These are phyloP conservation scores for Arbacia lixula DNA, from an alignment of 53 echinoderm and acorn worm species.

Conservation along the genomic window DNA sequence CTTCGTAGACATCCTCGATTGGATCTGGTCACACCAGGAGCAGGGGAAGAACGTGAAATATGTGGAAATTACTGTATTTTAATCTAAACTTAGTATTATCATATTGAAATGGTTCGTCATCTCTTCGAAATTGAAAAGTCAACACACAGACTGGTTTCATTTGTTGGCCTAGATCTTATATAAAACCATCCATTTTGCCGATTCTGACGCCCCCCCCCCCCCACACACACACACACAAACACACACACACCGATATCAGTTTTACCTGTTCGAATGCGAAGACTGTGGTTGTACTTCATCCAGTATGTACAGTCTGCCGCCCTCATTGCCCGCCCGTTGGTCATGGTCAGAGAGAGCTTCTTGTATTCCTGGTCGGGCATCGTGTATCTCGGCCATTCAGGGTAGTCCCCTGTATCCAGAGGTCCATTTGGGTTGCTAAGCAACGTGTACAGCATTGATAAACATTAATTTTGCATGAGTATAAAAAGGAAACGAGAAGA, in stretches of 20 bases:
- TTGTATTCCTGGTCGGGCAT: constrained; percentile 61
- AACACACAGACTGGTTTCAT: too few relatives aligned
- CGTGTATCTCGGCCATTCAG: constrained; percentile 51
- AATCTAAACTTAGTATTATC: not conserved
- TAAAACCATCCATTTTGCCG: not conserved
- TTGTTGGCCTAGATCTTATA: not conserved
- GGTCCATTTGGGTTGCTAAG: constrained; percentile 41
- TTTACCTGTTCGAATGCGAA: constrained; percentile 36
- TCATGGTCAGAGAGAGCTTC: constrained; percentile 48
- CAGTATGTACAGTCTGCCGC: constrained; percentile 51
- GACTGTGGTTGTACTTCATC: constrained; percentile 20
- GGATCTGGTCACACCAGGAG: not conserved
- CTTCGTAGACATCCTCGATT: constrained; percentile 24
- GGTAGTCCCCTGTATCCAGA: not conserved
- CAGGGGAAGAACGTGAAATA: not conserved
- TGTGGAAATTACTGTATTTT: not conserved
- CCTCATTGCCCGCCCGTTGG: constrained; percentile 61
- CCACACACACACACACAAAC: too few relatives aligned
- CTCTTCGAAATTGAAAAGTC: too few relatives aligned
- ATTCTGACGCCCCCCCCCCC: not conserved
- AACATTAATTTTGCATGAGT: too few relatives aligned
- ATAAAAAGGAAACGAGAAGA: too few relatives aligned
- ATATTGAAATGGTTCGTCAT: too few relatives aligned
- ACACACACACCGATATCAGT: not conserved
- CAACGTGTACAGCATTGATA: too few relatives aligned